Evolutionary conservation across 2,888 invertebrate species (phyloP), one percentile per base, ranked within the genome.

Genomic region (Liopterus haemorrhoidalis): DNA sequence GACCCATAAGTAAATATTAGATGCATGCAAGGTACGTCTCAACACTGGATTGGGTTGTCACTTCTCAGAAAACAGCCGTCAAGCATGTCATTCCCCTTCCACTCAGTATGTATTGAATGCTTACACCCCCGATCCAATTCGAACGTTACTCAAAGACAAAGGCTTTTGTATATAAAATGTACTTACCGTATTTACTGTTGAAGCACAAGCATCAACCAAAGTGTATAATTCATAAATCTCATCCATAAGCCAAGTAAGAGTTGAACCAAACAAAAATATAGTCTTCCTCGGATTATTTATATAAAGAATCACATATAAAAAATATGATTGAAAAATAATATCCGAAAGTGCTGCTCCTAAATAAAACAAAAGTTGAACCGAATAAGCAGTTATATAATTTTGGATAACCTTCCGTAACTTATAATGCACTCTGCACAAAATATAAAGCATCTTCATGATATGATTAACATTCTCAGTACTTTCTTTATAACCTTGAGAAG

Each of bases 241-340:
- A 33, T 57, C 59, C 11, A 57, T 25, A 19, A 59, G 42, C 60
- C 60, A 61, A 11, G 57, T 25, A 6, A 55, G 21, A 14, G 58
- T 54, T 16, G 51, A 54, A 3, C 41, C 36, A 27, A 56, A 41
- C 40, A 54, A 54, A 21, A 48, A 24, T 8, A 48, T 19, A 9
- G 37, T 50, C 4, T 51, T 39, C 8, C 42, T 12, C 8, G 45
- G 19, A 4, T 36, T 20, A 31, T 47, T 52, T 27, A 53, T 56
- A 2, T 52, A 49, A 6, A 58, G 30, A 21, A 57, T 48, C 12
- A 54, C 52, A 42, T 62, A 62, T 11, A 62, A 38, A 39, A 57
- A 58, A 49, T 59, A 62, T 6, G 55, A 48, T 38, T 61, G 59
- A 45, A 57, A 57, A n/a, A 62, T 41, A 32, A 61, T 54, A 42